These are phyloP conservation scores for Tetragonula clypearis DNA, from an alignment of 1,140 invertebrate species.

Conservation along the genomic window DNA sequence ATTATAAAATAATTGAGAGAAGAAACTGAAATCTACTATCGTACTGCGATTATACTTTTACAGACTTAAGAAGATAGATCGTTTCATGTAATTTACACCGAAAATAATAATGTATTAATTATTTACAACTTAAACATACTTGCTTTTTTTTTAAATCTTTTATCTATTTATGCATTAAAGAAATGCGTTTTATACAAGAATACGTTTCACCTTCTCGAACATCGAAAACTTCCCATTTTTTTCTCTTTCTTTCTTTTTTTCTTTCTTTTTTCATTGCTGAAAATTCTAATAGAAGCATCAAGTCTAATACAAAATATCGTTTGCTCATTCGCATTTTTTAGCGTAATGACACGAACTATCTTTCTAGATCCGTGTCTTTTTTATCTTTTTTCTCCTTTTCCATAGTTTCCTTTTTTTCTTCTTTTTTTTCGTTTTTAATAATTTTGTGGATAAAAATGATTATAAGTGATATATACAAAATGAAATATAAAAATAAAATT, in stretches of 20 bases:
- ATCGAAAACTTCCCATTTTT: slow-evolving; percentile 11
- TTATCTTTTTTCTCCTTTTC: slow-evolving; percentile 35
- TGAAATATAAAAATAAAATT: slow-evolving; percentile 65
- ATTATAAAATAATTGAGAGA: slow-evolving; percentile 48
- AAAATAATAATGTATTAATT: slow-evolving; percentile 48
- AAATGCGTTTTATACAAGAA: slow-evolving; percentile 67
- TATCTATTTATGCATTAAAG: slow-evolving; percentile 62
- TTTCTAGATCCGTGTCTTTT: not conserved
- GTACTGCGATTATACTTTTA: slow-evolving; percentile 36
- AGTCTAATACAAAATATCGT: slow-evolving; percentile 11
- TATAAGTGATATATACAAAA: slow-evolving; percentile 64
- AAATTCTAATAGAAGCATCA: slow-evolving; percentile 35
- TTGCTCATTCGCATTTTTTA: slow-evolving; percentile 11
- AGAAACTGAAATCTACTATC: slow-evolving; percentile 36
- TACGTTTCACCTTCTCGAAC: slow-evolving; percentile 41
- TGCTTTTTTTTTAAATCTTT: slow-evolving; percentile 45
- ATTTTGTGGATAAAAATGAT: slow-evolving; percentile 57
- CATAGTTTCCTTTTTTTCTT: slow-evolving; percentile 13
- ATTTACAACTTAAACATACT: slow-evolving; percentile 61
- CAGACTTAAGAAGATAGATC: slow-evolving; percentile 33
- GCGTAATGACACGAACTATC: slow-evolving; percentile 3
- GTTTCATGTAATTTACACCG: slow-evolving; percentile 33
- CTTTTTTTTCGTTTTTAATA: slow-evolving; percentile 31
- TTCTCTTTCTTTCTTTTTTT: slow-evolving; percentile 4
- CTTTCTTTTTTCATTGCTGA: slow-evolving; percentile 28